Conservation (phyloP, 2,113 vertebrate genomes). For the Tiliqua scincoides region DNA sequence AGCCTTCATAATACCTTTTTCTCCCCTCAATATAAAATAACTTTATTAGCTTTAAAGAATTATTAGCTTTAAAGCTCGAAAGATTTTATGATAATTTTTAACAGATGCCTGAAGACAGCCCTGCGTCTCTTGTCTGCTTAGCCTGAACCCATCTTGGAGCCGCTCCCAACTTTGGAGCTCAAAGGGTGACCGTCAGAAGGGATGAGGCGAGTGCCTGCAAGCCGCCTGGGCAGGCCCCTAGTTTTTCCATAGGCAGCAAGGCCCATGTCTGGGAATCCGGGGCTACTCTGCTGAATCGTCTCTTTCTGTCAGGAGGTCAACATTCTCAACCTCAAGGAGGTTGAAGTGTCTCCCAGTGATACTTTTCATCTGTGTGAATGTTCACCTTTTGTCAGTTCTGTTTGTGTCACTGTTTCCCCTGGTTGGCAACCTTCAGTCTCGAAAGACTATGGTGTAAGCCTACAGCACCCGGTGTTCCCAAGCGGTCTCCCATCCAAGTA, state of each 20-base stretch:
- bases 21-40: constrained; percentile 46
- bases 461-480: too few relatives aligned
- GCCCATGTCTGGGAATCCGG: background rate
- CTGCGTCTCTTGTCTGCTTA: constrained; percentile 31
- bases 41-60: constrained; percentile 68
- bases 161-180: background rate
- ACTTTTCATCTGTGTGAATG: background rate
- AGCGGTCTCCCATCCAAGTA: too few relatives aligned
- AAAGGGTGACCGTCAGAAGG: background rate
- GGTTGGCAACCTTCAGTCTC: too few relatives aligned
- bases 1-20: constrained; percentile 55
- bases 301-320: background rate
- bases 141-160: constrained; percentile 26
- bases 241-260: background rate
- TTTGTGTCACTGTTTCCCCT: background rate
- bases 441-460: too few relatives aligned
- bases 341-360: background rate
- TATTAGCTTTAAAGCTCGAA: constrained; percentile 1
- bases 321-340: too few relatives aligned
- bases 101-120: constrained; percentile 51
- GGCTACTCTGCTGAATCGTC: too few relatives aligned
- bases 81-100: constrained; percentile 58
- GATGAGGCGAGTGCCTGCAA: background rate
- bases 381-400: background rate
- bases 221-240: background rate